phyloP scores from a whole-genome alignment of 2,113 vertebrate genomes.

The Dryoscopus gambensis region DNA sequence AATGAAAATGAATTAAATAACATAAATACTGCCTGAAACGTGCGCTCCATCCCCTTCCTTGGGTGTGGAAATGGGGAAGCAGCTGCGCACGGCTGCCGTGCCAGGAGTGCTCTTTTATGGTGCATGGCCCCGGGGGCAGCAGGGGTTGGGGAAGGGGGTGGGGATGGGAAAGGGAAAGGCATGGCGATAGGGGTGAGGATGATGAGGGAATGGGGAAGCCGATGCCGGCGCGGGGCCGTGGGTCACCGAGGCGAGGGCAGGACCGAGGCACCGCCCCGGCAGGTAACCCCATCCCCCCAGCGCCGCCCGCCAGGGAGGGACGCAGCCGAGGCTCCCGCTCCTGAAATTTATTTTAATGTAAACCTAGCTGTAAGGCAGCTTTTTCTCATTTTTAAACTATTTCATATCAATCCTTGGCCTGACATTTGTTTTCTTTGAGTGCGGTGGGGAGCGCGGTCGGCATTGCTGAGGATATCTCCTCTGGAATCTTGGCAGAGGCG shows the following conservation, averaged over 20 bases:
- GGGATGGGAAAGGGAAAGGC: no score
- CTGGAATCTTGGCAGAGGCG: slow-evolving; percentile 79
- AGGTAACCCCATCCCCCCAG: slow-evolving; percentile 59
- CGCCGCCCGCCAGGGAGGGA: background rate
- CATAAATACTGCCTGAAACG: background rate
- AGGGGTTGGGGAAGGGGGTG: background rate
- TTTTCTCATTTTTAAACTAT: slow-evolving; percentile 83
- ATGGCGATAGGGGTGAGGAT: background rate
- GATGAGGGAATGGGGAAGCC: background rate
- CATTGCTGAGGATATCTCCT: slow-evolving; percentile 72
- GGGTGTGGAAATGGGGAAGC: background rate
- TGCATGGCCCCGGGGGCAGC: background rate
- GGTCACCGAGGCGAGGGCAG: background rate
- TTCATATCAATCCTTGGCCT: slow-evolving; percentile 76
- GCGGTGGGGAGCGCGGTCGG: slow-evolving; percentile 72
- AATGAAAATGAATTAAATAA: background rate
- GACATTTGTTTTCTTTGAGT: slow-evolving; percentile 72
- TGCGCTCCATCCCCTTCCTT: background rate
- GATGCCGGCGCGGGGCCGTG: background rate
- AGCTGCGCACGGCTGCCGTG: rapidly evolving
- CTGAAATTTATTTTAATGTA: slow-evolving; percentile 65
- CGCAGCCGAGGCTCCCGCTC: background rate
- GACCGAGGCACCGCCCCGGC: background rate
- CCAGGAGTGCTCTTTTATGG: background rate
- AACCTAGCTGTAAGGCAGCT: slow-evolving; percentile 77